Evolutionary conservation across 2,888 invertebrate species (phyloP).

Genomic region (Arge pagana): DNA sequence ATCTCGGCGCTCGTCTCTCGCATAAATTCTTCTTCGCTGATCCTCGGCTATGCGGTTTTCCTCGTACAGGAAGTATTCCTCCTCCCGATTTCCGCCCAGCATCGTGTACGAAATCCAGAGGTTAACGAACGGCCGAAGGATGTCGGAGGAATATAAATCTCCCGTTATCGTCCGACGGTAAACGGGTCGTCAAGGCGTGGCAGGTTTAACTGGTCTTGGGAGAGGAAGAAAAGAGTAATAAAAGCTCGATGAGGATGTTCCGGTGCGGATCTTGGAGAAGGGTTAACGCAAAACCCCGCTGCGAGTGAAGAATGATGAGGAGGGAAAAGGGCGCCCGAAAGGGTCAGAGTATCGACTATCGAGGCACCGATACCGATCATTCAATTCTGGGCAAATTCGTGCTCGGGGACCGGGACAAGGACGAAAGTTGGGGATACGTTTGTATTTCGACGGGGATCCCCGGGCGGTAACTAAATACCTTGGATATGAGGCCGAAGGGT

Average conservation of each 20-base stretch:
- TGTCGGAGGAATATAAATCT: slow-evolving; percentile 16
- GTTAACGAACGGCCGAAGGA: too few relatives aligned
- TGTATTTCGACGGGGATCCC: slow-evolving; percentile 14
- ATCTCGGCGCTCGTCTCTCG: too few relatives aligned
- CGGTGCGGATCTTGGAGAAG: neutral
- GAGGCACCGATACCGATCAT: slow-evolving; percentile 15
- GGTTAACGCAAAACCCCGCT: too few relatives aligned
- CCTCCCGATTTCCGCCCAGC: too few relatives aligned
- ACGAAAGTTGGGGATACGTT: slow-evolving; percentile 15
- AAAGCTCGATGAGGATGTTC: slow-evolving; percentile 7
- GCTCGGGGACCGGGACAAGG: slow-evolving; percentile 11
- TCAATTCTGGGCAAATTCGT: slow-evolving; percentile 16
- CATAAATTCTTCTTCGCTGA: too few relatives aligned
- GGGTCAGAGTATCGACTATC: neutral
- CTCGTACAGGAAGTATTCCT: too few relatives aligned
- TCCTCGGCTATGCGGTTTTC: too few relatives aligned
- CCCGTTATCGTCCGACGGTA: neutral
- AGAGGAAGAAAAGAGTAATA: neutral
- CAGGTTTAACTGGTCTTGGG: too few relatives aligned
- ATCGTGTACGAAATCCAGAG: too few relatives aligned
- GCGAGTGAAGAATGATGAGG: slow-evolving; percentile 7
- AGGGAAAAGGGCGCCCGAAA: neutral
- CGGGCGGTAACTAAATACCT: slow-evolving; percentile 17
- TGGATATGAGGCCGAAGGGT: slow-evolving; percentile 19
- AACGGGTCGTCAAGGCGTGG: neutral